These are phyloP conservation scores for Amphipyra tragopoginis DNA, from an alignment of 2,888 invertebrate genomes.

Conservation along the genomic window DNA sequence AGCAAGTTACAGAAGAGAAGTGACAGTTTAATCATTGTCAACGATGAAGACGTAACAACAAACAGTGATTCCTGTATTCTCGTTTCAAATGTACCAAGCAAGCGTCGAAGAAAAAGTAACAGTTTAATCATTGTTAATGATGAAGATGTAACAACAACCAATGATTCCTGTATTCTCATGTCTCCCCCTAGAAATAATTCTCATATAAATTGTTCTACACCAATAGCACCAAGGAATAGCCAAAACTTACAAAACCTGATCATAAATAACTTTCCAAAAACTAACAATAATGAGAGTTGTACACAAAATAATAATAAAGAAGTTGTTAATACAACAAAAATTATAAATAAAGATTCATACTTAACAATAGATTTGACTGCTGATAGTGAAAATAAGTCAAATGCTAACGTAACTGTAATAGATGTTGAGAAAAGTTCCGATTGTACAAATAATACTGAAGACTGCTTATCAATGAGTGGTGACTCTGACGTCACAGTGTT, in stretches of 20 bases:
- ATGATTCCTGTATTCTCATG: constrained; percentile 36
- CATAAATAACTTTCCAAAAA: constrained; percentile 46
- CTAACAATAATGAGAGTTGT: constrained; percentile 43
- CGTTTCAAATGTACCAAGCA: constrained; percentile 11
- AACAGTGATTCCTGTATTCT: constrained; percentile 37
- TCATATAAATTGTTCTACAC: constrained; percentile 74
- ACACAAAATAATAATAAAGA: constrained; percentile 59
- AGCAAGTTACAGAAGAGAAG: constrained; percentile 29
- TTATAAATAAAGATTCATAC: constrained; percentile 75
- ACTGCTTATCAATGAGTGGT: constrained; percentile 75
- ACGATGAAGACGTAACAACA: constrained; percentile 64
- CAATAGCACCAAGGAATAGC: constrained; percentile 54
- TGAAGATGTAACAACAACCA: constrained; percentile 60
- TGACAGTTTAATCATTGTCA: constrained; percentile 57
- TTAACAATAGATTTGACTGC: constrained; percentile 81
- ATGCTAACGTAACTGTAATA: constrained; percentile 47
- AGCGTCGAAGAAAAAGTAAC: constrained; percentile 32
- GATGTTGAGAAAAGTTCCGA: constrained; percentile 66
- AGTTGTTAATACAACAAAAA: constrained; percentile 66
- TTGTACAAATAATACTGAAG: constrained; percentile 58
- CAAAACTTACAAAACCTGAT: constrained; percentile 42
- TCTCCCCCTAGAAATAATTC: constrained; percentile 53
- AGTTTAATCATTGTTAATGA: constrained; percentile 63
- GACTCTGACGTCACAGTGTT: constrained; percentile 81
- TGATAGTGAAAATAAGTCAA: constrained; percentile 51